These are phyloP conservation scores for Hermaeophaga mercurialis DNA, from an alignment of 2,888 invertebrate genomes.

Conservation along the genomic window DNA sequence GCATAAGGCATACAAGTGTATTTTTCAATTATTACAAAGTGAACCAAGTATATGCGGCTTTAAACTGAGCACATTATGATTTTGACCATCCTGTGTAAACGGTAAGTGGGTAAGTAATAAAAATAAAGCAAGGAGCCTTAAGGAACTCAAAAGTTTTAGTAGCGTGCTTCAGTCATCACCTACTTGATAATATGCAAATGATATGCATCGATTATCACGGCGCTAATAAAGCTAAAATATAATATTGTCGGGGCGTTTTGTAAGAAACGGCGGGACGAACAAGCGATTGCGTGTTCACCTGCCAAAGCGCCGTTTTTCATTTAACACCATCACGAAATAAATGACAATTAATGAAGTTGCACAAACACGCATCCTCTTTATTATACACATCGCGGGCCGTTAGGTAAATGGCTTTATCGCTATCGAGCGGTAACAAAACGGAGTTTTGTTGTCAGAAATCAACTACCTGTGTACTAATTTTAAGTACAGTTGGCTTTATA, in stretches of 20 bases:
- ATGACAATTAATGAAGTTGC: slow-evolving; percentile 34
- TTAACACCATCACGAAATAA: slow-evolving; percentile 29
- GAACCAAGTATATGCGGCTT: too few relatives aligned
- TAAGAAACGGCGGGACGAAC: slow-evolving; percentile 4
- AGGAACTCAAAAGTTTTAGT: slow-evolving; percentile 15
- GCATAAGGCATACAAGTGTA: too few relatives aligned
- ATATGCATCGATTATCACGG: slow-evolving; percentile 22
- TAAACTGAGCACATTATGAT: too few relatives aligned
- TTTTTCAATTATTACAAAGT: too few relatives aligned
- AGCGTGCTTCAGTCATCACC: slow-evolving; percentile 28
- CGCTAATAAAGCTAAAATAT: slow-evolving; percentile 28
- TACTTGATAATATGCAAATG: slow-evolving; percentile 29
- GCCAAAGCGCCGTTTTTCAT: slow-evolving; percentile 30
- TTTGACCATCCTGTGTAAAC: too few relatives aligned
- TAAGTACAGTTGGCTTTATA: too few relatives aligned
- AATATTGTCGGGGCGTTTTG: slow-evolving; percentile 12
- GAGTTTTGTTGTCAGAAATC: background rate
- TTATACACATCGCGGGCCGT: slow-evolving; percentile 14
- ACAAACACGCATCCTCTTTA: slow-evolving; percentile 28
- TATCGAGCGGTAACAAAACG: background rate
- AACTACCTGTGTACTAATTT: background rate
- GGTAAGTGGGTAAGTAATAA: background rate
- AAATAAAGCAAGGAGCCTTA: background rate
- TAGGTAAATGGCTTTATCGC: slow-evolving; percentile 25
- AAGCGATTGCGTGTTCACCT: slow-evolving; percentile 27